Evolutionary conservation across 1,140 invertebrate genomes (phyloP).

Genomic region (Bombus sibiricus): DNA sequence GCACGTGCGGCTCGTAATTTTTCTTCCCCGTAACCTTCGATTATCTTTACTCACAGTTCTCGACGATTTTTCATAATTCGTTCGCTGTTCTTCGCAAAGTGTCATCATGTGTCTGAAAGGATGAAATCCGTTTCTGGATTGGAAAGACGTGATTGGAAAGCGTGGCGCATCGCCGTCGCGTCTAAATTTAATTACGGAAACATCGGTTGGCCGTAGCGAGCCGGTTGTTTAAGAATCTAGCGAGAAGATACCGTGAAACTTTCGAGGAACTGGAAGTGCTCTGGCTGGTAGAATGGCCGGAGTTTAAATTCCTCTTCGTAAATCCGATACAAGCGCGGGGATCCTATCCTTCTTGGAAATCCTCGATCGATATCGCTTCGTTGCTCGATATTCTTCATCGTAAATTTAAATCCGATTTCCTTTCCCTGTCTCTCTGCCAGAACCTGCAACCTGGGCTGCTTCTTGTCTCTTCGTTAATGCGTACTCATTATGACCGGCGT

Average conservation of each 20-base stretch:
- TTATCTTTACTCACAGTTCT: too few relatives aligned
- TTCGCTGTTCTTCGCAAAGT: too few relatives aligned
- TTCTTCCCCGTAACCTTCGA: too few relatives aligned
- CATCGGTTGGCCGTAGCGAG: neutral
- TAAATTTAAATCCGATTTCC: neutral
- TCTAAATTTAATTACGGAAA: conserved; percentile 17
- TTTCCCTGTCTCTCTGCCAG: neutral
- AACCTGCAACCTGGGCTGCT: too few relatives aligned
- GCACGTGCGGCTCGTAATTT: too few relatives aligned
- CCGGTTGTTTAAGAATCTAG: conserved; percentile 14
- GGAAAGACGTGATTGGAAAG: too few relatives aligned
- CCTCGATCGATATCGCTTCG: conserved; percentile 5
- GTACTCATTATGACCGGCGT: conserved; percentile 36
- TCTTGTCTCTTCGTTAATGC: conserved; percentile 1
- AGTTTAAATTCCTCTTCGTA: neutral
- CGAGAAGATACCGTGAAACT: neutral
- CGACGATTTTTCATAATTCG: too few relatives aligned
- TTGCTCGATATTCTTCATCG: conserved; percentile 3
- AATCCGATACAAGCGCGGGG: conserved; percentile 5
- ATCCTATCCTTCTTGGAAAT: neutral
- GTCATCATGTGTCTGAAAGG: neutral
- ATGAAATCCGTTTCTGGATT: neutral
- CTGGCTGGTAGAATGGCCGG: neutral
- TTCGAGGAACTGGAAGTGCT: neutral
- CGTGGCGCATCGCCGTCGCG: too few relatives aligned